A percentile compares a stretch with the other conserved stretches of the same genome.
Conservation (phyloP, 2,797 vertebrate genomes). For the Acanthurus tractus region DNA sequence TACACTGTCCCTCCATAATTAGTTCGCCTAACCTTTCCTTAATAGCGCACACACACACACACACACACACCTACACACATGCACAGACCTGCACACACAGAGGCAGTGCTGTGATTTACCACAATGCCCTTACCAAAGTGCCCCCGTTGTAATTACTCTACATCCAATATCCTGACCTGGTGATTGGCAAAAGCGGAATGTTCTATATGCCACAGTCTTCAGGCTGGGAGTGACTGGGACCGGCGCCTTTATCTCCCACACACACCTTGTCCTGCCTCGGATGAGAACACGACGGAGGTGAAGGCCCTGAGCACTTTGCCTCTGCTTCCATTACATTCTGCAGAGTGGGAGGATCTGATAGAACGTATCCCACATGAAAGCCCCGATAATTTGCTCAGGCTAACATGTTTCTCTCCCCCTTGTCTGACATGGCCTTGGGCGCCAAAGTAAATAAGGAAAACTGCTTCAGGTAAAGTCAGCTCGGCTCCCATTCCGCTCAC, state of each 20-base stretch:
- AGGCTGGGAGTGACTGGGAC: conserved; percentile 60
- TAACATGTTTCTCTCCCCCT: conserved; percentile 71
- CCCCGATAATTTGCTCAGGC: conserved; percentile 74
- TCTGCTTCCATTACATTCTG: conserved; percentile 79
- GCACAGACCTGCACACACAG: conserved; percentile 14
- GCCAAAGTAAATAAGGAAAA: conserved; percentile 81
- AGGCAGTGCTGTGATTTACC: conserved; percentile 68
- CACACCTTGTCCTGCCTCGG: conserved; percentile 79
- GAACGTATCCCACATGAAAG: conserved; percentile 77
- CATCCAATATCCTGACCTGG: conserved; percentile 74
- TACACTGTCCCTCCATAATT: conserved; percentile 72
- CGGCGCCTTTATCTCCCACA: conserved; percentile 78
- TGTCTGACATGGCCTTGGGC: conserved; percentile 78
- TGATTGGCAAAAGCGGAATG: conserved; percentile 78
- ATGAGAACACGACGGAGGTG: conserved; percentile 76
- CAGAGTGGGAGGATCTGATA: conserved; percentile 81
- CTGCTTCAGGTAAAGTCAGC: conserved; percentile 71
- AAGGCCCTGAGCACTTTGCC: conserved; percentile 74
- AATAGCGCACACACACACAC: conserved; percentile 46
- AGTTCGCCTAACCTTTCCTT: conserved; percentile 77
- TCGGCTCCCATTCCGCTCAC: conserved; percentile 66
- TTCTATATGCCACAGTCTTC: conserved; percentile 69
- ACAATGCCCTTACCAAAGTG: conserved; percentile 67
- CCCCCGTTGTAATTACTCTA: conserved; percentile 79
- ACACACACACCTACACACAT: conserved; percentile 2